Evolutionary conservation across 1,140 invertebrate species (phyloP).

Genomic region (Meloidogyne hapla): DNA sequence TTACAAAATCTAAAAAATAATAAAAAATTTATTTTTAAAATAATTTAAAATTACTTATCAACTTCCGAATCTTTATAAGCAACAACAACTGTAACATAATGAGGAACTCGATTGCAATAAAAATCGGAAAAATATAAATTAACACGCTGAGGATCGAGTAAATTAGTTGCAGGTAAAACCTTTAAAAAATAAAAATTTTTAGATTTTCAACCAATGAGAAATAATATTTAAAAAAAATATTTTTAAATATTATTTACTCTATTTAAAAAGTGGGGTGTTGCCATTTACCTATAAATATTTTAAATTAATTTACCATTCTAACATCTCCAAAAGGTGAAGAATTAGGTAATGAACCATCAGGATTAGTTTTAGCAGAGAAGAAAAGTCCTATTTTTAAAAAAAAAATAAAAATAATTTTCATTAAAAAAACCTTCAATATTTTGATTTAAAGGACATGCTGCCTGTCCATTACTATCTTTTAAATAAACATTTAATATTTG

Average conservation of each 20-base stretch:
- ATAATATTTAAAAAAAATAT: background rate
- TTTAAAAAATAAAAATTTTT: background rate
- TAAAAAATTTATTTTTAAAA: slow-evolving; percentile 17
- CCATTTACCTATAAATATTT: no score
- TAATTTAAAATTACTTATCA: slow-evolving; percentile 33
- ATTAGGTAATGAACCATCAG: slow-evolving; percentile 22
- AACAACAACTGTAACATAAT: slow-evolving; percentile 52
- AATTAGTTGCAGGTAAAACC: slow-evolving; percentile 25
- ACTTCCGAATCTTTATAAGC: slow-evolving; percentile 30
- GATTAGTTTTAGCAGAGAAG: slow-evolving; percentile 42
- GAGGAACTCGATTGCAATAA: slow-evolving; percentile 46
- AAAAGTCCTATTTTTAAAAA: slow-evolving; percentile 25
- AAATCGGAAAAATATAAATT: slow-evolving; percentile 52
- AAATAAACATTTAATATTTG: slow-evolving; percentile 48
- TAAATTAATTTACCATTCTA: slow-evolving; percentile 31
- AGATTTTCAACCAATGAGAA: background rate
- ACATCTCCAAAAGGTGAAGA: slow-evolving; percentile 51
- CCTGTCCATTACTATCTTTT: slow-evolving; percentile 62
- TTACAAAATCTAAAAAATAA: slow-evolving; percentile 47
- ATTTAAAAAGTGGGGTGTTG: no score
- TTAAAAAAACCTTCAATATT: slow-evolving; percentile 47
- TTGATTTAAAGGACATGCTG: slow-evolving; percentile 55
- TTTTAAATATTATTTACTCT: no score
- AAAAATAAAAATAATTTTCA: background rate
- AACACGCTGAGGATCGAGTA: slow-evolving; percentile 29